Conservation (phyloP, 1,140 invertebrate genomes). For the Apis florea region DNA sequence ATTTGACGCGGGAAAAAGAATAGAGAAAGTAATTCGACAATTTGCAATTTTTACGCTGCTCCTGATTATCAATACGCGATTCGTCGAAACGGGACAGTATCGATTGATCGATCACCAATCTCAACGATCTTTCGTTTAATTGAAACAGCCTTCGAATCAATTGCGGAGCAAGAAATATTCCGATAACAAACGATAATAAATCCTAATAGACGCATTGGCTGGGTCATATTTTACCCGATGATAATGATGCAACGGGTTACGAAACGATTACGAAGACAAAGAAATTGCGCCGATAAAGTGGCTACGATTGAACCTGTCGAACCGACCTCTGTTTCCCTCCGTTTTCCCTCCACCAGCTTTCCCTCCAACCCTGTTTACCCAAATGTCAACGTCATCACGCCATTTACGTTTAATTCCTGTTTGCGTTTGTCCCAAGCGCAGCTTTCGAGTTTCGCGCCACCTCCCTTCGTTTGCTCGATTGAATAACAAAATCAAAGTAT, state of each 20-base stretch:
- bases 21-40: not conserved
- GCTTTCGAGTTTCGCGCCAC: not conserved
- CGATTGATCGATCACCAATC: not conserved
- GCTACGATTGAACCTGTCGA: not conserved
- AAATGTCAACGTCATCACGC: not conserved
- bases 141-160: not conserved
- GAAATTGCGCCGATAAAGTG: conserved; percentile 12
- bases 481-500: conserved; percentile 40
- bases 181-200: not conserved
- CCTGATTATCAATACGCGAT: not conserved
- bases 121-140: not conserved
- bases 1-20: too few relatives aligned
- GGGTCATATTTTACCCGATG: too few relatives aligned
- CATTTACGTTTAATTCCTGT: conserved; percentile 19
- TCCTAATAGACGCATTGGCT: not conserved
- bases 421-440: conserved; percentile 1
- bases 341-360: not conserved
- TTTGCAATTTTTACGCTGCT: not conserved
- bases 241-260: not conserved
- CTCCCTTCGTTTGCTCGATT: conserved; percentile 12
- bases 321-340: not conserved
- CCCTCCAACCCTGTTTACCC: not conserved
- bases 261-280: not conserved
- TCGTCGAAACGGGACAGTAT: not conserved
- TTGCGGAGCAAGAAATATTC: not conserved